A percentile compares a stretch with the other conserved stretches of the same genome.
phyloP scores from a whole-genome alignment of 1,140 invertebrate genomes.

The Cydia strobilella region DNA sequence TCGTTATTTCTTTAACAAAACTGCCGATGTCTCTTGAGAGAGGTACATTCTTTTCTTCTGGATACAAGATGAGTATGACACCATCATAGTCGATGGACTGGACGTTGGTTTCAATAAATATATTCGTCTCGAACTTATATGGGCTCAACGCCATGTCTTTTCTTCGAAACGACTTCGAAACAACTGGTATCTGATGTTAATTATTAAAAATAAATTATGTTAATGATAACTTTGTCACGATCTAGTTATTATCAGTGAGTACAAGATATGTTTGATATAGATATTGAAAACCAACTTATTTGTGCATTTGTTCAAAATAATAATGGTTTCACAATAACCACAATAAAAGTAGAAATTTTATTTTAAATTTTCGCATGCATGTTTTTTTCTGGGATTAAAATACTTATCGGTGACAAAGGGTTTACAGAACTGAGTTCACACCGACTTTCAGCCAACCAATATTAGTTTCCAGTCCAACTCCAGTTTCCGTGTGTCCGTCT shows the following conservation, averaged over 20 bases:
- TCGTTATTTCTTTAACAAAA: constrained; percentile 59
- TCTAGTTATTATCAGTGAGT: constrained; percentile 5
- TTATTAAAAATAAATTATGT: background rate
- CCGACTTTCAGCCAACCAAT: too few species aligned
- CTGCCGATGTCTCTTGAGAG: constrained; percentile 63
- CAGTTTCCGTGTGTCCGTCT: too few species aligned
- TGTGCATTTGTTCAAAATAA: background rate
- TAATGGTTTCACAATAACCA: background rate
- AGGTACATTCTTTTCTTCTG: constrained; percentile 59
- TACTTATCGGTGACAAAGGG: too few species aligned
- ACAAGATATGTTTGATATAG: background rate
- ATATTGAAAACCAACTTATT: background rate
- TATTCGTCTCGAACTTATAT: constrained; percentile 64
- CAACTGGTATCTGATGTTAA: background rate
- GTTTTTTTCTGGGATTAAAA: too few species aligned
- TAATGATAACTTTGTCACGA: background rate
- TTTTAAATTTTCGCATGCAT: too few species aligned
- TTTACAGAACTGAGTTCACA: too few species aligned
- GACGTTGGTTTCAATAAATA: constrained; percentile 71
- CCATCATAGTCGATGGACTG: constrained; percentile 75
- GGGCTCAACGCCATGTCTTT: constrained; percentile 1
- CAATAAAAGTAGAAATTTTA: too few species aligned
- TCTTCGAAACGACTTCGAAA: background rate
- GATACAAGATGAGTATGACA: constrained; percentile 74
- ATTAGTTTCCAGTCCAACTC: too few species aligned